These are phyloP conservation scores for Leptopilina drosophilae DNA, from an alignment of 2,888 invertebrate genomes.

Conservation along the genomic window DNA sequence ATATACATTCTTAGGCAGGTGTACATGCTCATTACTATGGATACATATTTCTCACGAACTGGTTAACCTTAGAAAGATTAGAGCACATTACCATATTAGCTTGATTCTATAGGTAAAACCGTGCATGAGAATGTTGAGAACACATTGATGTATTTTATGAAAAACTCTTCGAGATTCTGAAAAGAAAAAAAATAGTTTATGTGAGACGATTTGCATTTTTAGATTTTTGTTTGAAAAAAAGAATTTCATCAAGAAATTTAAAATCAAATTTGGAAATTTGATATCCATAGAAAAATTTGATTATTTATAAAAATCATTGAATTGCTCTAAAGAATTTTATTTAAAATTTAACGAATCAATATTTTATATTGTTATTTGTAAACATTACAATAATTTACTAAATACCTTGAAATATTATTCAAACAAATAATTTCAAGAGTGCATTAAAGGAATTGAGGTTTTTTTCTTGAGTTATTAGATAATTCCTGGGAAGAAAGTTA, in stretches of 20 bases:
- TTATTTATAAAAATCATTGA: no score
- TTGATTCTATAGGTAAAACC: conserved; percentile 3
- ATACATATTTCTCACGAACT: conserved; percentile 31
- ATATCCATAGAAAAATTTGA: no score
- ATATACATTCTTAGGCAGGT: conserved; percentile 7
- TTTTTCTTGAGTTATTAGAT: not conserved
- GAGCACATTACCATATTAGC: conserved; percentile 24
- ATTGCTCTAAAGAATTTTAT: no score
- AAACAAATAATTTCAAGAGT: not conserved
- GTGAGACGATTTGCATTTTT: no score
- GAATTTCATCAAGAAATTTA: no score
- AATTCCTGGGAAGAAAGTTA: conserved; percentile 15
- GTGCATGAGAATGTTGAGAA: not conserved
- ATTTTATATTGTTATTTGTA: no score
- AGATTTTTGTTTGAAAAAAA: no score
- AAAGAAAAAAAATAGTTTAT: not conserved
- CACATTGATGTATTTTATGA: no score
- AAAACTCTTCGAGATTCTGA: not conserved
- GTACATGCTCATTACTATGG: conserved; percentile 11
- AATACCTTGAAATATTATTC: not conserved
- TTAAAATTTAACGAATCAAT: no score
- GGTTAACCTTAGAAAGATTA: conserved; percentile 15
- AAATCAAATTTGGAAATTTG: no score
- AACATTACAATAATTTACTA: no score
- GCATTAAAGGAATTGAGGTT: not conserved